A percentile compares a stretch with the other conserved stretches of the same genome.
Conservation (phyloP, 1,140 invertebrate species). For the Adoxophyes honmai region DNA sequence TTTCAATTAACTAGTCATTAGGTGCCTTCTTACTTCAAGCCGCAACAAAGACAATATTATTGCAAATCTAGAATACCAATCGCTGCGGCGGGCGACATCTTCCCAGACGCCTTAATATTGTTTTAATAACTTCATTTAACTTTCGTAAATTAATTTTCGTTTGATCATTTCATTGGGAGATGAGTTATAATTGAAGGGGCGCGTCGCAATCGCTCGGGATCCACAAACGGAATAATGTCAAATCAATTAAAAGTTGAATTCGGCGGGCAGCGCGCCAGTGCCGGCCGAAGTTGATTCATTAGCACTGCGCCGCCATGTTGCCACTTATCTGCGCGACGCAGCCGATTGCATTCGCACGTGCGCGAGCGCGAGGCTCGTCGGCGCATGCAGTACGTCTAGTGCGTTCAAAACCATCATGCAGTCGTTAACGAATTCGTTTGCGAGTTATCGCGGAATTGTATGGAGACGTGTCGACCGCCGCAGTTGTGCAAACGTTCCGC, state of each 20-base stretch:
- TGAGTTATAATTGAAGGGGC: conserved; percentile 65
- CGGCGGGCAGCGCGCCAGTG: conserved; percentile 45
- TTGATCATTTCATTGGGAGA: conserved; percentile 64
- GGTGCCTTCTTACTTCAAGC: neutral
- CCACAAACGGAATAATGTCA: conserved; percentile 66
- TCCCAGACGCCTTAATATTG: conserved; percentile 19
- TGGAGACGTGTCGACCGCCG: no score
- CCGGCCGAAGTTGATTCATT: conserved; percentile 46
- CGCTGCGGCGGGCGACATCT: conserved; percentile 32
- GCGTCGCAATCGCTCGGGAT: conserved; percentile 44
- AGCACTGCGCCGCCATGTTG: conserved; percentile 23
- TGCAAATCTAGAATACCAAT: conserved; percentile 20
- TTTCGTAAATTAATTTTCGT: conserved; percentile 66
- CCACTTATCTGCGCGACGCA: conserved; percentile 44
- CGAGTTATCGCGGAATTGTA: no score
- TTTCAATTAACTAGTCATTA: no score
- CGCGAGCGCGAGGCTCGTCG: neutral
- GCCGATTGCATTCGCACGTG: conserved; percentile 32
- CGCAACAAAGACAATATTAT: conserved; percentile 25
- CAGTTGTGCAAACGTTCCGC: no score
- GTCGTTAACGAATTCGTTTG: no score
- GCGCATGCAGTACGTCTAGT: no score
- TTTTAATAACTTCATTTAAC: conserved; percentile 61
- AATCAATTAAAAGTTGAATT: conserved; percentile 69
- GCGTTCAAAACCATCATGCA: no score